Percentiles rank a stretch among this genome's conserved stretches.
phyloP scores from a whole-genome alignment of 2,797 vertebrate genomes.

The Heliangelus exortis region DNA sequence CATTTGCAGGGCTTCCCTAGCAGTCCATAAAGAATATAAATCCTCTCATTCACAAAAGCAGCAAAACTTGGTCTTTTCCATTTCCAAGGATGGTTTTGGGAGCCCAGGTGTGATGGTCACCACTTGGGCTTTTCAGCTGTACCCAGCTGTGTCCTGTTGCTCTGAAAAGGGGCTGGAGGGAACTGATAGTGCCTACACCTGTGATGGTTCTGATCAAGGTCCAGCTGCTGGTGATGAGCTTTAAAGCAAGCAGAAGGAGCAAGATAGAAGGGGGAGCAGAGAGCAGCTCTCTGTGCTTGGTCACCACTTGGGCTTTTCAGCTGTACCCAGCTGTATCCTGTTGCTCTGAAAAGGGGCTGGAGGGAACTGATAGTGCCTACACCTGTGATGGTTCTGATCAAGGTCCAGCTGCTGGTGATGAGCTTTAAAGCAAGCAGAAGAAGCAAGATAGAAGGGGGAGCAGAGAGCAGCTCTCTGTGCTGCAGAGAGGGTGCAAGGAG shows the following conservation, averaged over 20 bases:
- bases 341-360: neutral
- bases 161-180: neutral
- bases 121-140: neutral
- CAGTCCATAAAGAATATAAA: neutral
- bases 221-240: neutral
- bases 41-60: neutral
- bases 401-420: neutral
- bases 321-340: neutral
- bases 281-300: neutral
- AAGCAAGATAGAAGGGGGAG: too few relatives aligned
- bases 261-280: too few relatives aligned
- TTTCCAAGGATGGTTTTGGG: neutral
- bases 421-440: neutral
- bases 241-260: neutral
- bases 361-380: neutral
- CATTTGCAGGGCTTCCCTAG: neutral
- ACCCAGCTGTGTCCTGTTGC: neutral
- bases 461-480: neutral
- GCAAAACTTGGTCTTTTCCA: neutral
- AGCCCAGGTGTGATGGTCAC: neutral
- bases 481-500: neutral
- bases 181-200: neutral
- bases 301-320: neutral
- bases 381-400: neutral
- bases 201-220: neutral